Conservation (phyloP, 2,888 invertebrate species). For the Caenorhabditis sp. region DNA sequence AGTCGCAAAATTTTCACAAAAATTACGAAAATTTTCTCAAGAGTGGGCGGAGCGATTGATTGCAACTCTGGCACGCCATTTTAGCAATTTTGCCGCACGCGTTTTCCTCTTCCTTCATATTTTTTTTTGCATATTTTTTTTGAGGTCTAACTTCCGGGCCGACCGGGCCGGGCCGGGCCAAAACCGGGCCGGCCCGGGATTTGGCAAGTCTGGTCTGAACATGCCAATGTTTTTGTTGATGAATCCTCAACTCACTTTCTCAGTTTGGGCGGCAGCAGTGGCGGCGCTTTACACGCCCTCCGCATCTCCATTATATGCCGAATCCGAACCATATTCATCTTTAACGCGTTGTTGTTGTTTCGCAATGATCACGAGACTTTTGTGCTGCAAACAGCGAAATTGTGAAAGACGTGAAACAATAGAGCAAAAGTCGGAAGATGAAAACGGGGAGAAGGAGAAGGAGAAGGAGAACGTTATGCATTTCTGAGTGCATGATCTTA, state of each 20-base stretch:
- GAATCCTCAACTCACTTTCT: slow-evolving; percentile 48
- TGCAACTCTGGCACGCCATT: too few relatives aligned
- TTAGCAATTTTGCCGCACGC: too few relatives aligned
- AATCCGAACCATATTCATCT: slow-evolving; percentile 73
- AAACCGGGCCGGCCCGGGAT: too few relatives aligned
- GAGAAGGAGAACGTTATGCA: slow-evolving; percentile 28
- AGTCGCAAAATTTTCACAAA: too few relatives aligned
- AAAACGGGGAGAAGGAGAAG: background rate
- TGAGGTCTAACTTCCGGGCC: too few relatives aligned
- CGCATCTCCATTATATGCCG: slow-evolving; percentile 73
- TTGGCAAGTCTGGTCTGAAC: too few relatives aligned
- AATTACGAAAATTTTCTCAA: too few relatives aligned
- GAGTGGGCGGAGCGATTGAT: too few relatives aligned
- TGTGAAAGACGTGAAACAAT: background rate
- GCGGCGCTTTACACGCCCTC: slow-evolving; percentile 69
- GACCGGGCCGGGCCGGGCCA: too few relatives aligned
- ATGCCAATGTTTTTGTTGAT: too few relatives aligned
- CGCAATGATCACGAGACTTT: background rate
- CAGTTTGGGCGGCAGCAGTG: slow-evolving; percentile 68
- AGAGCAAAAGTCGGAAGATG: background rate
- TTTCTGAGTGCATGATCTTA: slow-evolving; percentile 32
- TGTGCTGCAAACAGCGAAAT: background rate
- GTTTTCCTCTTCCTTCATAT: too few relatives aligned
- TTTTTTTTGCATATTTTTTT: too few relatives aligned
- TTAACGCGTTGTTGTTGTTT: slow-evolving; percentile 23